Base-by-base conservation (phyloP, 2,888 invertebrate species). In the Platerodrilus igneus region DNA sequence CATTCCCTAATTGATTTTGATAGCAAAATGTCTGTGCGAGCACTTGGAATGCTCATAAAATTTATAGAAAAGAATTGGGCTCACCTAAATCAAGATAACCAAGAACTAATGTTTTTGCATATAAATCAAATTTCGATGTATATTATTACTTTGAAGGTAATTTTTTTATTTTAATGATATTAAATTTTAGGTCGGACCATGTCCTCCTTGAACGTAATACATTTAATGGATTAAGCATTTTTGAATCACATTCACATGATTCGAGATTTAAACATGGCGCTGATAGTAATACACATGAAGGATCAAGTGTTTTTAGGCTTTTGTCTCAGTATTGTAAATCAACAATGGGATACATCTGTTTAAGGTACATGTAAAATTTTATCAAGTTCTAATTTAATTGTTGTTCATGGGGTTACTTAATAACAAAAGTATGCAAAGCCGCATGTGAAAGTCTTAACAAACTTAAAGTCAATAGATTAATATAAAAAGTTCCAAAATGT, bases 211-310 rank as follows among this genome's bases (percentile, higher is more conserved):
- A 86, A 64, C 75, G 78, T 20, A 79, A 81, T 48, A 80, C 83
- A 0, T 86, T 81, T 63, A 76, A 77, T 39, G 83, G 84, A 0
- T 69, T 93, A 22, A 83, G 88, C 63, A 81, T 93, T 48, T 86
- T 91, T 64, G 77, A 80, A 45, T 71, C 76, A 2, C 74, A 78
- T 33, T 71, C 77, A 2, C 87, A 88, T 58, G 87, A 88, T 5
- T 83, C 86, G 41, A 76, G 76, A 18, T 85, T 82, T 62, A 86
- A 84, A 63, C 74, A 77, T 43, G 81, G 82, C 4, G 70, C 70
- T 16, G 71, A 71, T 1, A 72, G 72, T 4, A 70, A 71, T 45
- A 71, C 62, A 37, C 78, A 77, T 55, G 86, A 87, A 62, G 86
- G 86, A 0, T 69, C 83, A 14, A 86, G 86, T 56, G 68, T 90